Conservation (phyloP, 2,113 vertebrate species). For the Oryzias woworae region DNA sequence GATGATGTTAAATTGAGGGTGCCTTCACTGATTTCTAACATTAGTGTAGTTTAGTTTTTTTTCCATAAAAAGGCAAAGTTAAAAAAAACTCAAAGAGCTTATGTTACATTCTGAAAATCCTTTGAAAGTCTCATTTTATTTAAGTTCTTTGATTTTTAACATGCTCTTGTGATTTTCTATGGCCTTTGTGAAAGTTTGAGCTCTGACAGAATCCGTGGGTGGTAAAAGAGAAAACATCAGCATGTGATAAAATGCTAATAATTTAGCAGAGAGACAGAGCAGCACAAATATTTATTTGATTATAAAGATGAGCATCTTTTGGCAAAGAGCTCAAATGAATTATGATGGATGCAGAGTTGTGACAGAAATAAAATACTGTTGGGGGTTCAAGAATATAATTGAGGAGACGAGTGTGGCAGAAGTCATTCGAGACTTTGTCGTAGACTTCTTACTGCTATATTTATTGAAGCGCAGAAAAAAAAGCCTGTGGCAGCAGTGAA, state of each 20-base stretch:
- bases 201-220: too few relatives aligned
- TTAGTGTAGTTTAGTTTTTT: too few relatives aligned
- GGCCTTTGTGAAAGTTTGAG: too few relatives aligned
- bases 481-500: constrained; percentile 29
- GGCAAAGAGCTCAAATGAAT: constrained; percentile 13
- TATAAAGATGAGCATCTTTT: constrained; percentile 8
- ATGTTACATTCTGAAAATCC: not conserved
- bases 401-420: constrained; percentile 19
- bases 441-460: not conserved
- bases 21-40: too few relatives aligned
- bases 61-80: too few relatives aligned
- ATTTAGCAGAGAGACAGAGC: constrained; percentile 3
- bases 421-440: constrained; percentile 12
- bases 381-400: constrained; percentile 35
- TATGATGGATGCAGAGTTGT: constrained; percentile 9
- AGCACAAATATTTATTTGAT: constrained; percentile 5
- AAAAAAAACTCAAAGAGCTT: not conserved
- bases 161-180: too few relatives aligned
- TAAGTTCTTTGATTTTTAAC: not conserved
- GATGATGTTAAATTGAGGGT: too few relatives aligned
- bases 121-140: not conserved
- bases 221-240: constrained; percentile 4
- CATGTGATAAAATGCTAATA: constrained; percentile 10
- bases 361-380: constrained; percentile 20
- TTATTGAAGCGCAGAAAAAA: constrained; percentile 5